A percentile compares a stretch with the other conserved stretches of the same genome.
phyloP scores from a whole-genome alignment of 2,888 invertebrate genomes.

The Merodon equestris region DNA sequence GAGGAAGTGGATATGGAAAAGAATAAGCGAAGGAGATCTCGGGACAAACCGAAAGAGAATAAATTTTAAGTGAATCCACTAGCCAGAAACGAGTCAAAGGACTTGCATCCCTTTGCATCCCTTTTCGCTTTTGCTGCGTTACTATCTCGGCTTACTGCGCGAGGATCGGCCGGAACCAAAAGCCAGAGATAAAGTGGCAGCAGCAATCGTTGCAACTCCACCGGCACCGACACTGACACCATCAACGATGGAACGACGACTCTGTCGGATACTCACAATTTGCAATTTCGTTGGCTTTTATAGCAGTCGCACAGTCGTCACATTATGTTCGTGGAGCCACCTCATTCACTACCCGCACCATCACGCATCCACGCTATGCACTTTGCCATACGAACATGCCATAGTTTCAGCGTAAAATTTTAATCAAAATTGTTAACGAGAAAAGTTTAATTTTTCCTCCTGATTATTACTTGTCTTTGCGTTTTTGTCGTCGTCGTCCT shows the following conservation, averaged over 20 bases:
- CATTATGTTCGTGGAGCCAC: too few relatives aligned
- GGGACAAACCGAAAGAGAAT: neutral
- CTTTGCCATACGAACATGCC: slow-evolving; percentile 3
- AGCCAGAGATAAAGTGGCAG: slow-evolving; percentile 5
- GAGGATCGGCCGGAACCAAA: slow-evolving; percentile 41
- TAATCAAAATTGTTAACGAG: slow-evolving; percentile 71
- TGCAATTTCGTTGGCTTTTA: slow-evolving; percentile 51
- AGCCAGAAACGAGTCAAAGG: slow-evolving; percentile 33
- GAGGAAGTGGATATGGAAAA: slow-evolving; percentile 4
- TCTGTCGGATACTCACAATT: slow-evolving; percentile 36
- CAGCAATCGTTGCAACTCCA: too few relatives aligned
- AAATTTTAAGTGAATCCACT: slow-evolving; percentile 54
- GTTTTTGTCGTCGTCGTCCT: slow-evolving; percentile 19
- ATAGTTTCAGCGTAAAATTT: slow-evolving; percentile 68
- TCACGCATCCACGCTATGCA: neutral
- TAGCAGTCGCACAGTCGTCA: slow-evolving; percentile 20
- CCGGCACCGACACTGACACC: too few relatives aligned
- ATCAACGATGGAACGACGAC: neutral
- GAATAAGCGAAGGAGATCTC: neutral
- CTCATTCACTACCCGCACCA: too few relatives aligned
- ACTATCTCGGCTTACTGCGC: neutral
- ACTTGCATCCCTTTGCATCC: slow-evolving; percentile 28
- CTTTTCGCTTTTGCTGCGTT: neutral
- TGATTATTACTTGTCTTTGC: slow-evolving; percentile 69
- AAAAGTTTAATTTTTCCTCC: slow-evolving; percentile 70